Evolutionary conservation across 1,140 invertebrate genomes (phyloP), one percentile per base, ranked within the genome.

Genomic region (Apis cerana): DNA sequence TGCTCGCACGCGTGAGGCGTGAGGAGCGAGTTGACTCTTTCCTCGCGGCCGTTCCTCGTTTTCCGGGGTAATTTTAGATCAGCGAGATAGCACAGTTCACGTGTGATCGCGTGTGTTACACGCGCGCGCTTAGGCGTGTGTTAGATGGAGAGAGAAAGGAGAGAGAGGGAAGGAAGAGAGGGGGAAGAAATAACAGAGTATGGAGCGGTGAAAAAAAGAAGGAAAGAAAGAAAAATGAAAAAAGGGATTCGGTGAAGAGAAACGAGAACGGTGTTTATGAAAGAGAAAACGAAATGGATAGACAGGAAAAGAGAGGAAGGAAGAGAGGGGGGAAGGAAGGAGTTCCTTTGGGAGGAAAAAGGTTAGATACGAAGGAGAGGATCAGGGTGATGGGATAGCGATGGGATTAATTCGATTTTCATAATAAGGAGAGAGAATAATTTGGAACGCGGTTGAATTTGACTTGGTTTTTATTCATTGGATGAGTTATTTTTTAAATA

Each of bases 41-140:
- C 19, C 19, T 15, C 33, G 71, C 80, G 68, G 78, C 61, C 83
- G 89, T 87, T 84, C 87, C 84, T 77, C 86, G 89, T 90, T 89
- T 62, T 87, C 90, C 74, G 84, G 80, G 87, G 88, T 93, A 93
- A 93, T 91, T 93, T 93, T 92, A 93, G 92, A 93, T 93, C 84
- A 84, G 85, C 86, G 88, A 92, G 92, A 93, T 93, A 93, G 77
- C 92, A 64, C 10, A 54, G 61, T 69, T 65, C 19, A 54, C 19
- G 50, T 50, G 27, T 43, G 10, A 43, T n/a, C 43, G 43, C 65
- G 52, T 61, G 5, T 10, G 21, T 15, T 65, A 21, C 19, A 1
- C 43, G 65, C 5, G 12, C 50, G 43, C 12, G 48, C 19, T 0
- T 21, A 19, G 64, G 8, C 21, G 58, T 19, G 68, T 74, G 62